Evolutionary conservation across 2,113 vertebrate species (phyloP).

Genomic region (Microcebus lehilahytsara): DNA sequence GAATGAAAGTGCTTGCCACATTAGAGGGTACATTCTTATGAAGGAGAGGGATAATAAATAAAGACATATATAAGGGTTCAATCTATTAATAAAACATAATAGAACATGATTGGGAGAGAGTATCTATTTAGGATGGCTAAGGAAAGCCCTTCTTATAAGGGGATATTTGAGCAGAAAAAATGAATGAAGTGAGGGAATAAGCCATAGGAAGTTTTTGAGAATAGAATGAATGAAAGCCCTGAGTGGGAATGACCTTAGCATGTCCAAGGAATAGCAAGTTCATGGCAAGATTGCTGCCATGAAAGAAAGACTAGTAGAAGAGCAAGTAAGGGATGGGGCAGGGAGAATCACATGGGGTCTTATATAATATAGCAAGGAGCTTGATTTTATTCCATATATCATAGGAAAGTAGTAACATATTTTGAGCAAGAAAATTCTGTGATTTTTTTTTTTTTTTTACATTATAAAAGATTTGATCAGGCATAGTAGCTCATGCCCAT

Average conservation of each 20-base stretch:
- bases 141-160: neutral
- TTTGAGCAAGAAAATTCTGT: neutral
- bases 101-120: neutral
- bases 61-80: neutral
- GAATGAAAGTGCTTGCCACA: neutral
- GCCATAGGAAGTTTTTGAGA: neutral
- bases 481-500: too few relatives aligned
- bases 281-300: neutral
- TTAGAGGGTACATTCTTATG: neutral
- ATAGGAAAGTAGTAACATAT: neutral
- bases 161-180: neutral
- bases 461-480: too few relatives aligned
- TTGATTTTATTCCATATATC: neutral
- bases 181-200: neutral
- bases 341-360: neutral
- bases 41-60: neutral
- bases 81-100: neutral
- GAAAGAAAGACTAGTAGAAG: neutral
- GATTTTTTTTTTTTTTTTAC: neutral
- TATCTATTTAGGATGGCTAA: neutral
- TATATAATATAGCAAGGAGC: neutral
- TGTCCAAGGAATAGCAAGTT: neutral
- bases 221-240: neutral
- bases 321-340: neutral
- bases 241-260: neutral